Evolutionary conservation across 35 echinoderm and acorn worm species (phyloP), one percentile per base, ranked within the genome.

Genomic region (Heliocidaris tuberculata): DNA sequence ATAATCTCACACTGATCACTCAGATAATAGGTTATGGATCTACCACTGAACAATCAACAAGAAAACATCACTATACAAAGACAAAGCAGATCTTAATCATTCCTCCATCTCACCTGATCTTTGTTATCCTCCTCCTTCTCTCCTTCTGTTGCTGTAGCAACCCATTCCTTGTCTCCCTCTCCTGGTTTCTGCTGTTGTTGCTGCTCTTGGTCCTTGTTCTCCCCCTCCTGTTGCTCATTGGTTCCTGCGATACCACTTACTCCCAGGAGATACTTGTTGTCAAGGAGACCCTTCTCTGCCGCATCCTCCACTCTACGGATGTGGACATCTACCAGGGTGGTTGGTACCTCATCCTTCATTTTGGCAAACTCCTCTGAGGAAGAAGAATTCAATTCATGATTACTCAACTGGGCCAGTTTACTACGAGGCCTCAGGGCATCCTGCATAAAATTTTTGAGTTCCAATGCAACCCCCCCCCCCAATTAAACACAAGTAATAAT

Each of bases 301-400:
- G 97, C 94, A 85, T 97, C 98, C 88, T 99, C 96, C 24, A 99
- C 97, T 56, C 97, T 93, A 71, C 96, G 97, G 94, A 99, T 94
- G 93, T 99, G 98, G 30, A 95, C 95, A 31, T 99, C 97, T 29
- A 97, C 88, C 60, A 99, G 78, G 30, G 94, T 95, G 47, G 95
- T 96, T 9, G 98, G 98, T 9, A 99, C 98, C 88, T 99, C 98
- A 85, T 97, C 98, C 60, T 99, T 99, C 97, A 99, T 97, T 60
- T 97, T 99, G 78, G 95, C 94, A 94, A 99, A 99, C 95, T 99
- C 98, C 96, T 97, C 98, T 98, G 96, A 27, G 71, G 94, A 42
- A 8, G 94, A 24, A 95, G n/a, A 32, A 31, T 42, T 32, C 11
- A 24, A 24, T 32, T 31, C 47, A 71, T 85, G 65, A 78, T 78